phyloP scores from a whole-genome alignment of 2,113 vertebrate species.

The Antidorcas marsupialis region DNA sequence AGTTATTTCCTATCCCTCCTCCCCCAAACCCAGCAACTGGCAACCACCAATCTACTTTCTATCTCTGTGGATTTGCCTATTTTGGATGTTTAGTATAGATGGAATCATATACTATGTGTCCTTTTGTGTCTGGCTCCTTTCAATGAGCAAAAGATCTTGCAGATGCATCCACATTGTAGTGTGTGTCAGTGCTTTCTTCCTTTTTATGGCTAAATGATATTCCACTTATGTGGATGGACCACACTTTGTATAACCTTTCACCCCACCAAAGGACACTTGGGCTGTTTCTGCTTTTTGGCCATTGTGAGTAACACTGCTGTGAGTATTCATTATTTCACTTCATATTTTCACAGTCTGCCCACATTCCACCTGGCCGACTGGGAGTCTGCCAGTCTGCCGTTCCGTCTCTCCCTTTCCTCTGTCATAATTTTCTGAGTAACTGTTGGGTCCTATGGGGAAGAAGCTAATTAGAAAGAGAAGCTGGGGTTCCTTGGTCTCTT shows the following conservation, averaged over 20 bases:
- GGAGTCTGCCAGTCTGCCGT: not conserved
- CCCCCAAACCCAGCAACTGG: not conserved
- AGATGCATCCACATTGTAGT: not conserved
- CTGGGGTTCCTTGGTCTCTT: not conserved
- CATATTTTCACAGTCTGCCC: not conserved
- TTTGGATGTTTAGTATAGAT: not conserved
- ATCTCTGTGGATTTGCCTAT: not conserved
- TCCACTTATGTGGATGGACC: too few species aligned
- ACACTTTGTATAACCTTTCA: not conserved
- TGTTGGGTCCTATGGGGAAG: not conserved
- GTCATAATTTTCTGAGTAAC: not conserved
- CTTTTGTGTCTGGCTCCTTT: not conserved
- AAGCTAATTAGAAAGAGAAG: not conserved
- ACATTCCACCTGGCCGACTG: rapidly evolving
- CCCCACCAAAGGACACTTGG: not conserved
- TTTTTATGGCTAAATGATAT: too few species aligned
- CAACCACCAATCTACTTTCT: not conserved
- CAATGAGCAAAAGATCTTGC: not conserved
- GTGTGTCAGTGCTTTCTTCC: not conserved
- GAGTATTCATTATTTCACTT: not conserved
- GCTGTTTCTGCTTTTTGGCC: not conserved
- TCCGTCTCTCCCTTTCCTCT: not conserved
- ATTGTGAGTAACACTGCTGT: not conserved
- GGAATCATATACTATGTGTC: not conserved
- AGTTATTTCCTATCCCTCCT: not conserved